These are phyloP conservation scores for Acanthosepion pharaonis DNA, from an alignment of 2,888 invertebrate species.

Conservation along the genomic window DNA sequence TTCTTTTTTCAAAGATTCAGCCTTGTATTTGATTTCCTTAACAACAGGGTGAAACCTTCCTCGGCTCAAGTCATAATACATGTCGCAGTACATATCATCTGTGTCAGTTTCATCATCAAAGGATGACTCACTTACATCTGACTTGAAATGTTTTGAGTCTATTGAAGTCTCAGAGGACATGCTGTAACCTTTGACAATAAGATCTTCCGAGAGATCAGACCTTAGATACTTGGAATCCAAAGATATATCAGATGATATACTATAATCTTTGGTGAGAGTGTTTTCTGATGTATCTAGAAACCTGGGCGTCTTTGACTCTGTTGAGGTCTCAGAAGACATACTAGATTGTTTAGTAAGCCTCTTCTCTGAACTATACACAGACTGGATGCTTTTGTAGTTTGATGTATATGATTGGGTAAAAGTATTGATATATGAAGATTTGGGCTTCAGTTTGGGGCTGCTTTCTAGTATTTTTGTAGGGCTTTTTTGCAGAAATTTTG, in stretches of 20 bases:
- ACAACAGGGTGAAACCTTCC: constrained; percentile 24
- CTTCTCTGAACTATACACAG: constrained; percentile 14
- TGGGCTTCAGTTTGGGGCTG: not conserved
- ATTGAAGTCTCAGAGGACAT: constrained; percentile 34
- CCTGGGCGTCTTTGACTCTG: constrained; percentile 25
- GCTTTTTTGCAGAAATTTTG: not conserved
- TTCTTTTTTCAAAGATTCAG: constrained; percentile 43
- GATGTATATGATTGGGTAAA: not conserved
- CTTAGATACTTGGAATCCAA: constrained; percentile 25
- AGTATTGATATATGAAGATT: not conserved
- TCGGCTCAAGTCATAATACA: not conserved
- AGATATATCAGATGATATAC: constrained; percentile 44
- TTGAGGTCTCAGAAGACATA: constrained; percentile 42
- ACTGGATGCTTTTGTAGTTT: not conserved
- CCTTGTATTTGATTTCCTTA: constrained; percentile 41
- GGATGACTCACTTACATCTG: constrained; percentile 36
- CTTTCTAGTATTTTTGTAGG: not conserved
- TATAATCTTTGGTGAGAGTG: constrained; percentile 24
- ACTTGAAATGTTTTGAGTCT: constrained; percentile 36
- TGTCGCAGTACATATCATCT: constrained; percentile 9
- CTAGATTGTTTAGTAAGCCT: constrained; percentile 38
- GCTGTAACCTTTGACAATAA: constrained; percentile 38
- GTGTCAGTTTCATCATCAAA: constrained; percentile 39
- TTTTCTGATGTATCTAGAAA: constrained; percentile 37
- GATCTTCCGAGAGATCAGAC: constrained; percentile 40